phyloP scores from a whole-genome alignment of 2,797 vertebrate species.

The Rhynchonycteris naso region DNA sequence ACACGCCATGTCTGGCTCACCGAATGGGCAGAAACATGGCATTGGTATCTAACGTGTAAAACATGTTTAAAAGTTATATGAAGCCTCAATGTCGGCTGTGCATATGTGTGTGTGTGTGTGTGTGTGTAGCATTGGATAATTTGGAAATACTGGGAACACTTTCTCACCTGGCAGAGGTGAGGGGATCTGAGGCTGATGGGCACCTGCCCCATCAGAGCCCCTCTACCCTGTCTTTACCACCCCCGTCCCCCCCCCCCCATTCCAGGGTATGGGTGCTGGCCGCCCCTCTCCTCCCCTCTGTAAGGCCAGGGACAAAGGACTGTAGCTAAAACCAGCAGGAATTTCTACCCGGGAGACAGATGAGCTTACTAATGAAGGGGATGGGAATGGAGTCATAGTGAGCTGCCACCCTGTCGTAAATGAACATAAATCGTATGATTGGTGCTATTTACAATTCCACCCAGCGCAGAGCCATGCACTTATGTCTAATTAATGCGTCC shows the following conservation, averaged over 20 bases:
- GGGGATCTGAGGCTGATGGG: fast-evolving
- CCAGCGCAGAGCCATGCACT: not conserved
- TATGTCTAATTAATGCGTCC: conserved; percentile 50
- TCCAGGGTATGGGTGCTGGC: no score
- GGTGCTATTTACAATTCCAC: not conserved
- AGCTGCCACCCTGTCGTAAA: conserved; percentile 47
- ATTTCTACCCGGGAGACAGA: conserved; percentile 15
- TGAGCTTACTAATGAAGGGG: not conserved
- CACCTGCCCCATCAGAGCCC: not conserved
- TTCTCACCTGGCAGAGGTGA: not conserved
- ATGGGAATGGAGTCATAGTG: not conserved
- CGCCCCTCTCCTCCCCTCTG: not conserved
- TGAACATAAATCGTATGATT: conserved; percentile 51
- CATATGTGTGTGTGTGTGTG: not conserved
- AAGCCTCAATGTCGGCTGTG: not conserved
- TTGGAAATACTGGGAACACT: not conserved
- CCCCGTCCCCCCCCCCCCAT: not conserved
- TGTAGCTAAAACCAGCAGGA: not conserved
- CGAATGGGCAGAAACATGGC: not conserved
- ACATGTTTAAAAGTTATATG: not conserved
- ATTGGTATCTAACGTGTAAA: not conserved
- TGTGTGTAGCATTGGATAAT: not conserved
- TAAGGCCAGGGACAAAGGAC: not conserved
- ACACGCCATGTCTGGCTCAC: not conserved
- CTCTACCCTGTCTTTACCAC: no score